phyloP scores from a whole-genome alignment of 2,888 invertebrate genomes.

The Nudaria mundana region DNA sequence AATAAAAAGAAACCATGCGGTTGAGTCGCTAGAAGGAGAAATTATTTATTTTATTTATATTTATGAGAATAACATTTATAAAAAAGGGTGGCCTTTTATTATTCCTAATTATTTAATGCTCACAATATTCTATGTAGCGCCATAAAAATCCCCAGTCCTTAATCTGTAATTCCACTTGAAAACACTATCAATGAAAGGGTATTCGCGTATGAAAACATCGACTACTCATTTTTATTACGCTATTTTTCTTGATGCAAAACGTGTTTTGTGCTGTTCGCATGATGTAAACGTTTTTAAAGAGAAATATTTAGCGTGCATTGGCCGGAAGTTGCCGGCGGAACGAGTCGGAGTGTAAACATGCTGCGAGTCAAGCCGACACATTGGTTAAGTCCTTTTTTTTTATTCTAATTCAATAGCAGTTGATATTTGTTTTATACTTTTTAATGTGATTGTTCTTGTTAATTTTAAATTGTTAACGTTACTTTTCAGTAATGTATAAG shows the following conservation, averaged over 20 bases:
- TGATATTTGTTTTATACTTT: slow-evolving; percentile 35
- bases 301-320: slow-evolving; percentile 55
- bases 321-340: slow-evolving; percentile 52
- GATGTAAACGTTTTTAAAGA: slow-evolving; percentile 45
- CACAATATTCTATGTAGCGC: too few species aligned
- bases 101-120: too few species aligned
- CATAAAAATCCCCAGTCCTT: slow-evolving; percentile 1
- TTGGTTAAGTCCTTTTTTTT: slow-evolving; percentile 46
- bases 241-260: slow-evolving; percentile 26
- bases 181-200: slow-evolving; percentile 12
- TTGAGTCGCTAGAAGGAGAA: too few species aligned
- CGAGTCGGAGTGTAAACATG: slow-evolving; percentile 57
- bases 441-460: slow-evolving; percentile 15
- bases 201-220: slow-evolving; percentile 16
- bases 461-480: slow-evolving; percentile 10
- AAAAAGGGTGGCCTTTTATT: too few species aligned
- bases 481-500: too few species aligned
- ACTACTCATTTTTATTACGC: slow-evolving; percentile 16
- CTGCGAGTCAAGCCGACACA: slow-evolving; percentile 46
- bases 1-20: too few species aligned
- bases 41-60: too few species aligned
- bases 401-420: slow-evolving; percentile 37
- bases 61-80: too few species aligned
- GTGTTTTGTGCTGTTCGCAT: slow-evolving; percentile 34
- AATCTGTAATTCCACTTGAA: slow-evolving; percentile 11